Evolutionary conservation across 2,888 invertebrate genomes (phyloP), one percentile per base, ranked within the genome.

Genomic region (Lycophotia porphyrea): DNA sequence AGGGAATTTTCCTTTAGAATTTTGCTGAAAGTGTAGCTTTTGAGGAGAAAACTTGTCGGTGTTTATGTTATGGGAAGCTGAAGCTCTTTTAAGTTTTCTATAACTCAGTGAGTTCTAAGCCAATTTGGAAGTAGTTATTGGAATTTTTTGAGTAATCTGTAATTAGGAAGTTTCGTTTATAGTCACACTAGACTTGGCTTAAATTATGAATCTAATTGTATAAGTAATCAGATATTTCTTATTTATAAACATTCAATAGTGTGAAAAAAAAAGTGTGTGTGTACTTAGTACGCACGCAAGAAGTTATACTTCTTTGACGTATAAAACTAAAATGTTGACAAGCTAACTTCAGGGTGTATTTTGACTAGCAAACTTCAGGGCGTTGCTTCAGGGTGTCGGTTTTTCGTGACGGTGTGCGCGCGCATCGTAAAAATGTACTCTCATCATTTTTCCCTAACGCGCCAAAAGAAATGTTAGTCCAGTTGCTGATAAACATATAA

Each of bases 1-100:
- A 18, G 8, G n/a, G 27, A 67, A 36, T 44, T 67, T 63, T 64
- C 42, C 49, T 49, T 42, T 42, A 5, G 63, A 52, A 47, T 67
- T 71, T 75, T 58, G 18, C 27, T 49, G 31, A 74, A 55, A 66
- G 67, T 68, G 7, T 66, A 9, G 34, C 44, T 58, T 64, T 64
- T 13, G 2, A 15, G 21, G 27, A 8, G 39, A 27, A 34, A 55
- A 27, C 9, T 58, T 44, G 36, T 58, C 2, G n/a, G 21, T 36
- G 36, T 27, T 70, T 60, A 49, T 55, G 44, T 31, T 63, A 31
- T 4, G n/a, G 3, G 34, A 69, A 7, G 34, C 8, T 31, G 15
- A 55, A 5, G 55, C 27, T 15, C 18, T 18, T 55, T 31, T 55
- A 5, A 15, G 13, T 55, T 55, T 55, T 27, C 7, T 52, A 15